These are phyloP conservation scores for Caenorhabditis sp. DNA, from an alignment of 2,888 invertebrate genomes.

Conservation along the genomic window DNA sequence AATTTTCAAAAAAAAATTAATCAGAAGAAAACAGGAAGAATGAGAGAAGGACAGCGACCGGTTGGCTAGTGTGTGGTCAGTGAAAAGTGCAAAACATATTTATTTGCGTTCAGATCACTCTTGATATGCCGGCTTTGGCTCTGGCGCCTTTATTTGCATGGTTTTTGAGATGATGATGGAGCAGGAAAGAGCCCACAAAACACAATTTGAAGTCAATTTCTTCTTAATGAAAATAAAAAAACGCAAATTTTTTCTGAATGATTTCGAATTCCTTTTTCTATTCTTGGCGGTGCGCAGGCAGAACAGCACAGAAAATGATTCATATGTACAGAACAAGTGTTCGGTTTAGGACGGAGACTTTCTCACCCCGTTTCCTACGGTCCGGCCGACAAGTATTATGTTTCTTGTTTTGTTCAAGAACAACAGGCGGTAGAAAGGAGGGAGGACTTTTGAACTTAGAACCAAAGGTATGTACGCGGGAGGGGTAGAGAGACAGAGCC, in stretches of 20 bases:
- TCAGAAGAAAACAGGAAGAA: background rate
- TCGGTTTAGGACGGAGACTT: background rate
- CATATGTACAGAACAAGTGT: background rate
- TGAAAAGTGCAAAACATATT: constrained; percentile 63
- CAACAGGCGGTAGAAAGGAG: constrained; percentile 11
- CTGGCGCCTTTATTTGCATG: constrained; percentile 43
- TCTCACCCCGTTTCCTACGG: too few relatives aligned
- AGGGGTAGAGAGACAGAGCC: constrained; percentile 10
- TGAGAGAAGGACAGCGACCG: background rate
- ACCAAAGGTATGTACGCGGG: constrained; percentile 51
- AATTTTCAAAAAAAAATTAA: background rate
- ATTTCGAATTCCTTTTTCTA: too few relatives aligned
- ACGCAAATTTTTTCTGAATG: too few relatives aligned
- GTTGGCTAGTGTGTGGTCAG: constrained; percentile 2
- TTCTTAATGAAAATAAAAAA: too few relatives aligned
- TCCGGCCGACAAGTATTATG: constrained; percentile 41
- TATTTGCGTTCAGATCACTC: constrained; percentile 60
- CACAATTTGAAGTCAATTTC: too few relatives aligned
- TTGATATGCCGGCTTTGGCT: background rate
- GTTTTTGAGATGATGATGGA: constrained; percentile 39
- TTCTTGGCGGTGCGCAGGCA: too few relatives aligned
- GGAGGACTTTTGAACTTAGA: constrained; percentile 21
- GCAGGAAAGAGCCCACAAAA: background rate
- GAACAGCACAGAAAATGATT: constrained; percentile 12
- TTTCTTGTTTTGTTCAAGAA: constrained; percentile 53